A percentile compares a stretch with the other conserved stretches of the same genome.
phyloP scores from a whole-genome alignment of 2,797 vertebrate genomes.

The Sebastolobus alascanus region DNA sequence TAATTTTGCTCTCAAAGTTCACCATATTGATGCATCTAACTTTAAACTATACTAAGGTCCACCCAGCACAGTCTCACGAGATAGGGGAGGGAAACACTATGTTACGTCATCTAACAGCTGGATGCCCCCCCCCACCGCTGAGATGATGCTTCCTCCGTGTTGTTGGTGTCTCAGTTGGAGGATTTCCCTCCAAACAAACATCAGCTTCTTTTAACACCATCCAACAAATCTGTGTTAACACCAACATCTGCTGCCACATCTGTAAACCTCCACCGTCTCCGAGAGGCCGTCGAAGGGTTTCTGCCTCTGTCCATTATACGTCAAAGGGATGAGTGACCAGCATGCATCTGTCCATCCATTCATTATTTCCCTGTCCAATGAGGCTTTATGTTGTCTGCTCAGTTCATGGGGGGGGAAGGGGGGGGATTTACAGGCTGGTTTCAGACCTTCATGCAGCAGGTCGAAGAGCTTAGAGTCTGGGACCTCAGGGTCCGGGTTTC shows the following conservation, averaged over 20 bases:
- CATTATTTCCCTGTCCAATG: constrained; percentile 38
- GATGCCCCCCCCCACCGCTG: no score
- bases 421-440: constrained; percentile 49
- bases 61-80: no score
- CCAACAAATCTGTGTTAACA: constrained; percentile 24
- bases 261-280: constrained; percentile 7
- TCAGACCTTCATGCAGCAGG: constrained; percentile 33
- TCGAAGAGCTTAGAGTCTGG: constrained; percentile 38
- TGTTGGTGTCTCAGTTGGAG: not conserved
- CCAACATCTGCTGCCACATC: constrained; percentile 53
- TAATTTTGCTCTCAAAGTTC: no score
- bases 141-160: not conserved
- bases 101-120: no score
- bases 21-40: no score
- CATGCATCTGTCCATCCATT: constrained; percentile 39
- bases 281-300: not conserved
- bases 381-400: constrained; percentile 59
- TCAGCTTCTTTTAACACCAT: constrained; percentile 38
- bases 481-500: constrained; percentile 4
- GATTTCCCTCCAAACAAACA: constrained; percentile 42
- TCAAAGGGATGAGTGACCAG: constrained; percentile 45
- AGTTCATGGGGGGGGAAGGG: constrained; percentile 38
- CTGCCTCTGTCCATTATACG: constrained; percentile 9
- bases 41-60: no score
- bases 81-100: no score